Evolutionary conservation across 2,113 vertebrate species (phyloP).

Genomic region (Electrona antarctica): DNA sequence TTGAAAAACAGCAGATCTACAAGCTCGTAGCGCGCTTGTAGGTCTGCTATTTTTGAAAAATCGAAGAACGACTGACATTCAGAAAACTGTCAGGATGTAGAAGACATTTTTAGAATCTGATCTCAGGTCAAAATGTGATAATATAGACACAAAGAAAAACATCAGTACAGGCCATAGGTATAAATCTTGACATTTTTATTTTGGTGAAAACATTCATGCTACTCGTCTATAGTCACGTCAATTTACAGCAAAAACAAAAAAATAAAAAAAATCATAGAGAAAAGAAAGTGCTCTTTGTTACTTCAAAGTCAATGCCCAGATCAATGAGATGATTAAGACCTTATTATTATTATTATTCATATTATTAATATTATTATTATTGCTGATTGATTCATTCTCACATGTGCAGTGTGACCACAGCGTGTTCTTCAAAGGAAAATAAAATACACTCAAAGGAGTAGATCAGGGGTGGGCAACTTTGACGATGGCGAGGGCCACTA

Average conservation of each 20-base stretch:
- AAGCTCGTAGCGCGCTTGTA: too few relatives aligned
- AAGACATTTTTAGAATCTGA: too few relatives aligned
- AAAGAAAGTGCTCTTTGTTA: constrained; percentile 66
- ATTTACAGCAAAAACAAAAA: constrained; percentile 25
- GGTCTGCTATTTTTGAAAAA: too few relatives aligned
- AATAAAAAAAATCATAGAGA: constrained; percentile 28
- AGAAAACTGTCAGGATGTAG: too few relatives aligned
- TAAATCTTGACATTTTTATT: constrained; percentile 60
- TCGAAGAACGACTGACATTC: too few relatives aligned
- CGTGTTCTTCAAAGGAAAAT: constrained; percentile 4
- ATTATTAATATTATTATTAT: constrained; percentile 19
- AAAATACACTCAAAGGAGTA: too few relatives aligned
- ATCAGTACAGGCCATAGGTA: too few relatives aligned
- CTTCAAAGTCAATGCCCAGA: constrained; percentile 34
- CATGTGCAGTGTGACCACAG: constrained; percentile 13
- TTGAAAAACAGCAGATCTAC: too few relatives aligned
- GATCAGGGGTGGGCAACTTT: too few relatives aligned
- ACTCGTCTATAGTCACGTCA: constrained; percentile 52
- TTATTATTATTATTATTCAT: neutral
- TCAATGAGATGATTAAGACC: constrained; percentile 67
- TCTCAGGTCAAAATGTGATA: too few relatives aligned
- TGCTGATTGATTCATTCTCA: constrained; percentile 56
- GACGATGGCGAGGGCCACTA: too few relatives aligned
- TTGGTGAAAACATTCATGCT: constrained; percentile 50
- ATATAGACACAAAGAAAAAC: too few relatives aligned